phyloP scores from a whole-genome alignment of 2,888 invertebrate genomes.

The Clusia tigrina region DNA sequence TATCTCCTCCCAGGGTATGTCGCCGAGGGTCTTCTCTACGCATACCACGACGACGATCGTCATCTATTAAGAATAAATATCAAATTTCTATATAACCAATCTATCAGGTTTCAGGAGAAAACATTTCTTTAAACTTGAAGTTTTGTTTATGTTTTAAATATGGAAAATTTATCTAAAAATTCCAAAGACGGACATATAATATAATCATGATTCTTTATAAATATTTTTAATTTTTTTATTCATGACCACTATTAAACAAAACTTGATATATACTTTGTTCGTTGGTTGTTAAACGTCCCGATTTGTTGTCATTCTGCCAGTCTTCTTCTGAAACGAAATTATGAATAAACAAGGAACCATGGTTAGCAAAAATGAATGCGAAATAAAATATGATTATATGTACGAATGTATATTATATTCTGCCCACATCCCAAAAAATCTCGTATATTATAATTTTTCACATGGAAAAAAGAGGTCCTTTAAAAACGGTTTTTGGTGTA shows the following conservation, averaged over 20 bases:
- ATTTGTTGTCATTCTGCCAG: slow-evolving; percentile 69
- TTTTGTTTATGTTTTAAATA: background rate
- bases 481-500: too few relatives aligned
- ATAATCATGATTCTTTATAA: background rate
- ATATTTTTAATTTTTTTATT: too few relatives aligned
- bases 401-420: too few relatives aligned
- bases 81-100: slow-evolving; percentile 23
- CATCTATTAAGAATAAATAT: slow-evolving; percentile 47
- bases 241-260: background rate
- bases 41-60: slow-evolving; percentile 62
- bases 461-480: too few relatives aligned
- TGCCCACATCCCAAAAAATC: too few relatives aligned
- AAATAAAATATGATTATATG: too few relatives aligned
- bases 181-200: too few relatives aligned
- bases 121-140: background rate
- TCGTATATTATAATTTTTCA: too few relatives aligned
- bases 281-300: slow-evolving; percentile 59
- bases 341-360: background rate
- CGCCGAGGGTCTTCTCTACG: slow-evolving; percentile 82
- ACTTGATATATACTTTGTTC: slow-evolving; percentile 57
- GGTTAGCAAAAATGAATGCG: too few relatives aligned
- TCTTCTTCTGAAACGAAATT: slow-evolving; percentile 70
- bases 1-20: slow-evolving; percentile 82
- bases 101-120: slow-evolving; percentile 14
- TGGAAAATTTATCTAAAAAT: background rate